These are phyloP conservation scores for Leptodactylus fuscus DNA, from an alignment of 2,113 vertebrate species.

Conservation along the genomic window DNA sequence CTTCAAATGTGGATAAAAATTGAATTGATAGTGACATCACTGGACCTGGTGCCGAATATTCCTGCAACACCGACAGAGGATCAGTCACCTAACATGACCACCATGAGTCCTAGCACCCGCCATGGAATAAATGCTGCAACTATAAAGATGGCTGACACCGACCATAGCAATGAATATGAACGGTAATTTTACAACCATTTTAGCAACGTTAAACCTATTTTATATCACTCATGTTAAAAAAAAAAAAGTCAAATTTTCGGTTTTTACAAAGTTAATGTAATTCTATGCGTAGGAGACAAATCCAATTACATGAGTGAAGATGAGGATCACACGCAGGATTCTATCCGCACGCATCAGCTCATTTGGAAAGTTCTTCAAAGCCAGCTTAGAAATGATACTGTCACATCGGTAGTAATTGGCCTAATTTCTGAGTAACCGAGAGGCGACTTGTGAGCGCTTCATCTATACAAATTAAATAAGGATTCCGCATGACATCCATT, in stretches of 20 bases:
- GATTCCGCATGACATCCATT: not conserved
- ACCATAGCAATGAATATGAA: no score
- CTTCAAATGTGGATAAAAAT: no score
- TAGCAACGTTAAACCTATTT: no score
- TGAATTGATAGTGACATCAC: no score
- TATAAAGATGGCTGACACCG: no score
- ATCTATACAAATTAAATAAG: slow-evolving; percentile 18
- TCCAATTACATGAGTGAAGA: not conserved
- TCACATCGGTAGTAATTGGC: slow-evolving; percentile 20
- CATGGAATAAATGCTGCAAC: no score
- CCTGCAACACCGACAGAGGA: no score
- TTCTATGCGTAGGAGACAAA: not conserved
- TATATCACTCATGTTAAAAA: no score
- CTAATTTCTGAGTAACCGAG: slow-evolving; percentile 11
- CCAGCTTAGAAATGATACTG: not conserved
- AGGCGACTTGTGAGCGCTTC: not conserved
- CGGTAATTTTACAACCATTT: no score
- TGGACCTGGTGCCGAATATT: no score
- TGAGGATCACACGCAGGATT: not conserved
- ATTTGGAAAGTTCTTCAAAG: slow-evolving; percentile 14
- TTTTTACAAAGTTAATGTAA: not conserved
- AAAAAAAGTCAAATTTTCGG: not conserved
- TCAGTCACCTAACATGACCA: no score
- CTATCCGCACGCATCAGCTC: not conserved
- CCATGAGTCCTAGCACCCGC: no score